Base-by-base conservation (phyloP, 2,797 vertebrate species). In the Danionella dracula region DNA sequence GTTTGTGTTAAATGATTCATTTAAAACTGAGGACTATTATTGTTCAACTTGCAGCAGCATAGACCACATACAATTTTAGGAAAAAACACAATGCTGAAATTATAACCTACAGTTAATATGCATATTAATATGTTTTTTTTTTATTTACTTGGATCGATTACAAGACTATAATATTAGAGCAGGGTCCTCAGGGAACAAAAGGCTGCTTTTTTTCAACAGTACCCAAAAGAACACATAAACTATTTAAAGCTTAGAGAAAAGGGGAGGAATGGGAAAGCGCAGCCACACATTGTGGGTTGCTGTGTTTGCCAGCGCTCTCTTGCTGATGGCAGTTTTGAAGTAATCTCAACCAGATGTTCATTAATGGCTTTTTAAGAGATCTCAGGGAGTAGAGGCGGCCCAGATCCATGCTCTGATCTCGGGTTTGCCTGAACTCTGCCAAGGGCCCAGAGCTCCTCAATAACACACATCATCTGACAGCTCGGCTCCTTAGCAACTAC, bases 291-390 rank as follows among this genome's bases (percentile, higher is more conserved):
- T 46, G 45, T 23, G 37, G 53, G 45, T 57, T 42, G 37, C 29
- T 51, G 17, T 34, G 35, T 58, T 58, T 38, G 66, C 70, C 54
- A 48, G 53, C 40, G 19, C 56, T 29, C 56, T 62, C 62, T 62
- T 15, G 19, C 70, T 53, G 66, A 70, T 62, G 73, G 74, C 66
- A 56, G 50, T 35, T 35, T 56, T 60, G 37, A 32, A 41, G 53
- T 73, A 76, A 76, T 76, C 54, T 64, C 34, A 71, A 68, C 68
- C 74, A 76, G 71, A 76, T 76, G 74, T 76, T 73, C 71, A 73
- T 73, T 76, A 76, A 73, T 76, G 50, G 64, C 71, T 68, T 70
- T 72, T 73, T 76, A 73, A 68, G 71, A 76, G 71, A 61, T 70
- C 63, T 71, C 49, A 20, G 70, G 64, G 64, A 76, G 50, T 10